Evolutionary conservation across 2,888 invertebrate species (phyloP).

Genomic region (Agrotis ipsilon): DNA sequence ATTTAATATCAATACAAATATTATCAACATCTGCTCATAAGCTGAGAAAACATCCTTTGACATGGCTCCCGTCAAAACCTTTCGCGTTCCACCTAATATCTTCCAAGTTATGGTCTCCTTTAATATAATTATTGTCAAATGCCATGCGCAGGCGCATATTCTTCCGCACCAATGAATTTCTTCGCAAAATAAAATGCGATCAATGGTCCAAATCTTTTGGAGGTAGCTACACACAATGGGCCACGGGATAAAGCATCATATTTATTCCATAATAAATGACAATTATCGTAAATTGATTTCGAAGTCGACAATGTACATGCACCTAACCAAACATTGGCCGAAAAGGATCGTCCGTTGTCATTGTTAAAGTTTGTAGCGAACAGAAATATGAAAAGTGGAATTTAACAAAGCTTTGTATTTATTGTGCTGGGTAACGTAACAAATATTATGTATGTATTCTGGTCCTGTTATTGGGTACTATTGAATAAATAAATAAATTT

Average conservation of each 20-base stretch:
- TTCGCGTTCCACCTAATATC: slow-evolving; percentile 86
- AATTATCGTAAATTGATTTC: slow-evolving; percentile 91
- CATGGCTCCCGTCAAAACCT: slow-evolving; percentile 80
- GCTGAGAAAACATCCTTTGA: slow-evolving; percentile 87
- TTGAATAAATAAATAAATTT: slow-evolving; percentile 68
- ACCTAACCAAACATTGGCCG: slow-evolving; percentile 94
- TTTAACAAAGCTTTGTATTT: slow-evolving; percentile 82
- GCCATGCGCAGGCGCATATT: slow-evolving; percentile 76
- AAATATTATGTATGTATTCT: slow-evolving; percentile 82
- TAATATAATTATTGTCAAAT: slow-evolving; percentile 89
- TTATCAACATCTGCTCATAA: slow-evolving; percentile 82
- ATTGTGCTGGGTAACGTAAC: slow-evolving; percentile 79
- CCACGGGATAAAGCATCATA: slow-evolving; percentile 87
- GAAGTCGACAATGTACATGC: slow-evolving; percentile 87
- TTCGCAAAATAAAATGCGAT: slow-evolving; percentile 85
- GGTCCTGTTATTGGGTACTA: slow-evolving; percentile 69
- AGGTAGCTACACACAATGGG: slow-evolving; percentile 78
- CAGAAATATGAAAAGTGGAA: slow-evolving; percentile 75
- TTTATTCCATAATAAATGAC: slow-evolving; percentile 91
- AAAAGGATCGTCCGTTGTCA: slow-evolving; percentile 88
- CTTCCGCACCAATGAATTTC: slow-evolving; percentile 80
- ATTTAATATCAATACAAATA: slow-evolving; percentile 73
- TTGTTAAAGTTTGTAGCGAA: slow-evolving; percentile 77
- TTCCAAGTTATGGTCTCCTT: slow-evolving; percentile 76
- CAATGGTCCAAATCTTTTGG: slow-evolving; percentile 80